Conservation (phyloP, 2,797 vertebrate genomes). For the Microctenopoma lineatum region DNA sequence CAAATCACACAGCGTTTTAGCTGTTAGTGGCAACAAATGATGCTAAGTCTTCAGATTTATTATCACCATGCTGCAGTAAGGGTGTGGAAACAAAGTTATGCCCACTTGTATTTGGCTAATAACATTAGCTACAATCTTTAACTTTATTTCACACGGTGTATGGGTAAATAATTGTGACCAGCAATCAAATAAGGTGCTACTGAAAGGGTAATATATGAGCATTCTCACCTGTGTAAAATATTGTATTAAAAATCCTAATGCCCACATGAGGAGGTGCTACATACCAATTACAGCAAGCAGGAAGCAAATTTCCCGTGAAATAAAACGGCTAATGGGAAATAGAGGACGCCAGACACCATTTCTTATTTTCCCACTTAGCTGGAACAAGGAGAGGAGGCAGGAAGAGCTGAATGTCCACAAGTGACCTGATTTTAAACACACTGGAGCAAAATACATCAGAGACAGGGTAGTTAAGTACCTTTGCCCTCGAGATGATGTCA, state of each 20-base stretch:
- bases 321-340: conserved; percentile 87
- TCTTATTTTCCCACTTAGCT: conserved; percentile 71
- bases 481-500: conserved; percentile 48
- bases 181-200: conserved; percentile 78
- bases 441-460: conserved; percentile 47
- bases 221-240: conserved; percentile 81
- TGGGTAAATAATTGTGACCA: conserved; percentile 80
- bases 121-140: conserved; percentile 74
- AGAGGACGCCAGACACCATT: conserved; percentile 74
- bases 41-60: conserved; percentile 37
- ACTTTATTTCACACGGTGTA: conserved; percentile 70
- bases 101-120: conserved; percentile 53
- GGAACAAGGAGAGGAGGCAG: conserved; percentile 63
- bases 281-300: conserved; percentile 85
- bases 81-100: conserved; percentile 42
- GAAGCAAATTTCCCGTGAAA: conserved; percentile 88
- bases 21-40: conserved; percentile 20
- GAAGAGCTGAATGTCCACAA: conserved; percentile 61
- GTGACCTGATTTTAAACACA: conserved; percentile 64
- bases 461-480: conserved; percentile 39
- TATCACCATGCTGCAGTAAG: conserved; percentile 24
- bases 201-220: conserved; percentile 85
- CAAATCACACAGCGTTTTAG: conserved; percentile 38
- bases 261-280: conserved; percentile 82
- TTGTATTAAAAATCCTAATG: conserved; percentile 83